These are phyloP conservation scores for Drosophila neocordata DNA, from an alignment of 1,140 invertebrate species.

Conservation along the genomic window DNA sequence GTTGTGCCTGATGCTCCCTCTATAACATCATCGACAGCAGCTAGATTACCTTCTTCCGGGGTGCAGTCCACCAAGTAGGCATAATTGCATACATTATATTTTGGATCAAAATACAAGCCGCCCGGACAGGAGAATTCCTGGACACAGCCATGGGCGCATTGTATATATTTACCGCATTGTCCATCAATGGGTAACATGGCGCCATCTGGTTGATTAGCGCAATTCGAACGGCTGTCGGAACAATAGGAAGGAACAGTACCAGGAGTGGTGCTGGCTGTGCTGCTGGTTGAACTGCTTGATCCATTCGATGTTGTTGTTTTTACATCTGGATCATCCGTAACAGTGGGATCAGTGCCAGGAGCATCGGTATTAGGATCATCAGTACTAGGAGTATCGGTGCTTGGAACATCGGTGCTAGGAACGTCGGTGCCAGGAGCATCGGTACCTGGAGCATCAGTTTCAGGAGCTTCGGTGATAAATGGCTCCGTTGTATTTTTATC, in stretches of 20 bases:
- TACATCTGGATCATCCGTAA: not conserved
- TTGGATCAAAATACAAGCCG: slow-evolving; percentile 44
- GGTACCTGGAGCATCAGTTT: not conserved
- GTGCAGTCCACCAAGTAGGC: slow-evolving; percentile 43
- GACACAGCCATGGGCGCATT: slow-evolving; percentile 50
- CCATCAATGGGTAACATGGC: slow-evolving; percentile 26
- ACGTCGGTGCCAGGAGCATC: not conserved
- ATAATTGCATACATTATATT: slow-evolving; percentile 19
- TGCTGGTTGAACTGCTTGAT: slow-evolving; percentile 4
- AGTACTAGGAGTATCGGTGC: no score
- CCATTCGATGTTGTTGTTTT: not conserved
- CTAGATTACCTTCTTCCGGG: not conserved
- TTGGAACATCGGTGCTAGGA: not conserved
- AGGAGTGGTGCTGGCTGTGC: slow-evolving; percentile 17
- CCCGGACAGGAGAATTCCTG: slow-evolving; percentile 47
- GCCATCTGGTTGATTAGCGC: slow-evolving; percentile 18
- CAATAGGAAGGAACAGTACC: slow-evolving; percentile 38
- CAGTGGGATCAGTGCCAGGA: slow-evolving; percentile 1
- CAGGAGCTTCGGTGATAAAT: not conserved
- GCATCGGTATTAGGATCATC: not conserved
- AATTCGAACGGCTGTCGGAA: slow-evolving; percentile 20
- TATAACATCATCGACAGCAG: slow-evolving; percentile 22
- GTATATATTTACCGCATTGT: slow-evolving; percentile 44
- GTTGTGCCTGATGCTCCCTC: slow-evolving; percentile 56
- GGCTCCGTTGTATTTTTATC: slow-evolving; percentile 3